Percentiles rank a stretch among this genome's conserved stretches.
phyloP scores from a whole-genome alignment of 2,888 invertebrate species.

The Anorthoa munda region DNA sequence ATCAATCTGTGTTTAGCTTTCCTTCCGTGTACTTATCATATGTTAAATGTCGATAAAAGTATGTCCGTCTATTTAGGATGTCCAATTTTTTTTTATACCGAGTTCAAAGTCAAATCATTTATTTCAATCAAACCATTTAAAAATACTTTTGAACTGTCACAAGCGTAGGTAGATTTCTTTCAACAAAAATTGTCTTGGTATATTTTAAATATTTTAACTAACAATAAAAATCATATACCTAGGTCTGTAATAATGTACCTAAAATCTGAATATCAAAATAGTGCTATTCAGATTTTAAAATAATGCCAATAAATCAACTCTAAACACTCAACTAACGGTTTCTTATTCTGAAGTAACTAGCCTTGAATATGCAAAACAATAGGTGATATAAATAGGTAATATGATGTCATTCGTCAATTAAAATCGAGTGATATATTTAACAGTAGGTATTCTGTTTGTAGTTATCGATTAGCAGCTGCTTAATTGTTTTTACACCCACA shows the following conservation, averaged over 20 bases:
- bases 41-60: neutral
- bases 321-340: neutral
- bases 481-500: neutral
- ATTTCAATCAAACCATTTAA: too few relatives aligned
- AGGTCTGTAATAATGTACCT: too few relatives aligned
- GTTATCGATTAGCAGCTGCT: neutral
- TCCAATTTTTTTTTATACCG: too few relatives aligned
- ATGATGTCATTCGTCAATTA: slow-evolving; percentile 3
- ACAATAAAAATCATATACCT: neutral
- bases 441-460: neutral
- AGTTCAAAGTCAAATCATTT: too few relatives aligned
- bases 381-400: slow-evolving; percentile 1
- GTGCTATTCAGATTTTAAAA: too few relatives aligned
- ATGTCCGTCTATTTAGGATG: too few relatives aligned
- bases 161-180: too few relatives aligned
- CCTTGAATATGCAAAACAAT: slow-evolving; percentile 40
- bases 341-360: neutral
- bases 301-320: neutral
- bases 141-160: too few relatives aligned
- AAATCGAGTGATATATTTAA: slow-evolving; percentile 5
- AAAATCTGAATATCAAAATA: neutral
- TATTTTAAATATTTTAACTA: too few relatives aligned
- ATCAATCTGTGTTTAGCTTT: neutral
- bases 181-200: too few relatives aligned
- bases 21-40: neutral